These are phyloP conservation scores for Pogonomyrmex californicus DNA, from an alignment of 1,140 invertebrate species.

Conservation along the genomic window DNA sequence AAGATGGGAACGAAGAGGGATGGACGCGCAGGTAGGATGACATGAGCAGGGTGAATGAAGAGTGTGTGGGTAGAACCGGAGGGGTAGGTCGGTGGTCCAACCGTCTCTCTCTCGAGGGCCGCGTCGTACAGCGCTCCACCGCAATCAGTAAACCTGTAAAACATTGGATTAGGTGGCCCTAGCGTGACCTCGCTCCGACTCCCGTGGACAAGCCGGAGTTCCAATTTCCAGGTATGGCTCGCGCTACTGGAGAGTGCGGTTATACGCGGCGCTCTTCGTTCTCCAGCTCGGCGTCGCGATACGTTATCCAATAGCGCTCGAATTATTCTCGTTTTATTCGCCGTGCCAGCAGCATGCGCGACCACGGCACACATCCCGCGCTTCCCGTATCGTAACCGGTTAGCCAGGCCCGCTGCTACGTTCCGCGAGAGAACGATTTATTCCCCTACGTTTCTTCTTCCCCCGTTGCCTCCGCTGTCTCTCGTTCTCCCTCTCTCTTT, in stretches of 20 bases:
- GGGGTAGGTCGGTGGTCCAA: slow-evolving; percentile 34
- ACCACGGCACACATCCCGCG: slow-evolving; percentile 44
- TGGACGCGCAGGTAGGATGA: neutral
- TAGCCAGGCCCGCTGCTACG: slow-evolving; percentile 45
- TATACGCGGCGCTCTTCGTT: slow-evolving; percentile 33
- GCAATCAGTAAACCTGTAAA: slow-evolving; percentile 83
- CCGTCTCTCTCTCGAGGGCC: slow-evolving; percentile 33
- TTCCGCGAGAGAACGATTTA: slow-evolving; percentile 52
- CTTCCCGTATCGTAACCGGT: slow-evolving; percentile 59
- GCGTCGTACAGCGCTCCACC: slow-evolving; percentile 66
- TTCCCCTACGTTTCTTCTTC: slow-evolving; percentile 32
- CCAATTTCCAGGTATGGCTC: slow-evolving; percentile 68
- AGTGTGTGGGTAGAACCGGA: neutral
- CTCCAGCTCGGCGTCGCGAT: slow-evolving; percentile 52
- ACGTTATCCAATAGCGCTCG: slow-evolving; percentile 66
- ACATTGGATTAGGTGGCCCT: slow-evolving; percentile 81
- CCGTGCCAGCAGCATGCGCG: slow-evolving; percentile 45
- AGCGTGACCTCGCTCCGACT: slow-evolving; percentile 63
- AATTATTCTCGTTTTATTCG: slow-evolving; percentile 68
- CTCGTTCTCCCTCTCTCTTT: neutral
- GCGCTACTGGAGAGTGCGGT: slow-evolving; percentile 13
- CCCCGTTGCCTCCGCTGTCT: neutral
- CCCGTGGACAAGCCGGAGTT: slow-evolving; percentile 58
- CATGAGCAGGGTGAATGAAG: slow-evolving; percentile 32
- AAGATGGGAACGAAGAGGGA: slow-evolving; percentile 7